Percentiles rank a stretch among this genome's conserved stretches.
phyloP scores from a whole-genome alignment of 2,113 vertebrate species.

The Coptodon rendalli region DNA sequence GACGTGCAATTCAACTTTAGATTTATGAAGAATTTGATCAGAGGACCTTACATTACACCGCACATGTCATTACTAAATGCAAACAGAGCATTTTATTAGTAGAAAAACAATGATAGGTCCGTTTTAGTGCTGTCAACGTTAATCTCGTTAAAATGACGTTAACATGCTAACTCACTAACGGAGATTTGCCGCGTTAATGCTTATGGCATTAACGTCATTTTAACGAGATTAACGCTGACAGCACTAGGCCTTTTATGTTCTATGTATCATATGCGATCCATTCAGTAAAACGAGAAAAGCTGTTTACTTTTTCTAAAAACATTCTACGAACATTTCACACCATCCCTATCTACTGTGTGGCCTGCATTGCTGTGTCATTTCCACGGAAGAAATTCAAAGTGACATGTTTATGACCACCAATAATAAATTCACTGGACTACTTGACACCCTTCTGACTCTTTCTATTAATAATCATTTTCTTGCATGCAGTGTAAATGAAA shows the following conservation, averaged over 20 bases:
- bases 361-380: not conserved
- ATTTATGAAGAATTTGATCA: not conserved
- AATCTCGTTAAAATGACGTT: not conserved
- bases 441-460: not conserved
- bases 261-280: not conserved
- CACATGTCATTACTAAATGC: not conserved
- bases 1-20: not conserved
- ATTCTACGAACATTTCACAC: not conserved
- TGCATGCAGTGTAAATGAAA: not conserved
- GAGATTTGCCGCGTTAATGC: too few relatives aligned
- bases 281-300: not conserved
- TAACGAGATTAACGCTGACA: not conserved
- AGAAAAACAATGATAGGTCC: not conserved
- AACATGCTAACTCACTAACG: not conserved
- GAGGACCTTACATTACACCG: not conserved
- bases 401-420: not conserved
- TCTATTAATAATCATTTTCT: not conserved
- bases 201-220: not conserved
- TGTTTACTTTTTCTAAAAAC: not conserved
- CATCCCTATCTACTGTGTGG: not conserved
- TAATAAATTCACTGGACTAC: not conserved
- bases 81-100: not conserved
- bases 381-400: not conserved
- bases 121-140: not conserved
- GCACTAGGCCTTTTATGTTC: not conserved